Percentiles rank a stretch among this genome's conserved stretches.
Conservation (phyloP, 2,113 vertebrate genomes). For the Peromyscus californicus region DNA sequence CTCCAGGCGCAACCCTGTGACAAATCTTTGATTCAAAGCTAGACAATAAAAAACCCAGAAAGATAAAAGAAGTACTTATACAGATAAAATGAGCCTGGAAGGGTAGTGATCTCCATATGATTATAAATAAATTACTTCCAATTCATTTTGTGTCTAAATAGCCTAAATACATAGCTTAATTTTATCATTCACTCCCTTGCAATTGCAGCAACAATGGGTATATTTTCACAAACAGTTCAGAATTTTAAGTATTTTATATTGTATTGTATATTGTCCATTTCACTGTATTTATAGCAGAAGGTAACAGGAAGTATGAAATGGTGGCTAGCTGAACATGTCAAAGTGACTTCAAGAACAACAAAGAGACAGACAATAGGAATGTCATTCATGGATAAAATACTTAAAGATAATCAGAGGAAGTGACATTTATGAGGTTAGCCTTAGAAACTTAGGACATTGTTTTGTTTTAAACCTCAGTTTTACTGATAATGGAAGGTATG, state of each 20-base stretch:
- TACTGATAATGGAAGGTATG: not conserved
- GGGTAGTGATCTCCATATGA: not conserved
- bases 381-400: not conserved
- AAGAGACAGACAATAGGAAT: not conserved
- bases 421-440: not conserved
- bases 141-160: not conserved
- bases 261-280: not conserved
- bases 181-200: not conserved
- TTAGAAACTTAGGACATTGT: not conserved
- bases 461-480: not conserved
- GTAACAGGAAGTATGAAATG: not conserved
- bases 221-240: not conserved
- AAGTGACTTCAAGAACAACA: not conserved
- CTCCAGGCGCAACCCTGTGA: not conserved
- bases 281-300: not conserved
- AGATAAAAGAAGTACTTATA: not conserved
- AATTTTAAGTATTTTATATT: not conserved
- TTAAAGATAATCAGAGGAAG: not conserved
- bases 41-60: not conserved
- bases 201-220: not conserved
- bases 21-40: not conserved
- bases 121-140: not conserved
- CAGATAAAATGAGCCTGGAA: not conserved
- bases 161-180: not conserved
- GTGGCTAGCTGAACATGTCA: not conserved